Base-by-base conservation (phyloP, 2,113 vertebrate species). In the Tapirus terrestris region DNA sequence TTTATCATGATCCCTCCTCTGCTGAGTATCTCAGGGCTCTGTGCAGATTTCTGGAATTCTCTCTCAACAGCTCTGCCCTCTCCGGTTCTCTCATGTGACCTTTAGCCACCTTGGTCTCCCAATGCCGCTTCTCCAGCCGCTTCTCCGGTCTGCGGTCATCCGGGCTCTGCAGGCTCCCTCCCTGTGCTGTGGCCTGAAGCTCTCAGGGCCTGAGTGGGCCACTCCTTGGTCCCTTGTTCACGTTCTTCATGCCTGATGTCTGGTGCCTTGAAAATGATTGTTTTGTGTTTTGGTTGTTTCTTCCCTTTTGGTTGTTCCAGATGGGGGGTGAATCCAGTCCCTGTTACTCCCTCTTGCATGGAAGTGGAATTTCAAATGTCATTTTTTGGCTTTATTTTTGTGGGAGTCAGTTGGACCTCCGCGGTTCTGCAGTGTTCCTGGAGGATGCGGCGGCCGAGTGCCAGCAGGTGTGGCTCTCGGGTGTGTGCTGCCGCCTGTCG, bases 371-470 rank as follows among this genome's bases (percentile, higher is more conserved):
- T 45, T 81, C 63, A 31, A 2, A 60, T 48, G 51, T 58, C 9
- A n/a, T 18, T 23, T 53, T 61, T 39, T 90, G 39, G 33, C 61
- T 23, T 90, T 27, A 10, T n/a, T 10, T 90, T 29, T 1, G 13
- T 17, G n/a, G 61, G 27, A 53, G 33, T 31, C 61, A 29, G 85
- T 31, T 39, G 25, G 77, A 25, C 8, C 13, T 31, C 39, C 2
- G 3, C 2, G 0, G 58, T 29, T 25, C 72, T 51, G 36, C 13
- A 10, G 29, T 1, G 5, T 39, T 27, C 56, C 61, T 56, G 23
- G n/a, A 39, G 12, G 39, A 5, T 1, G 9, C 3, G 31, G n/a
- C 16, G 16, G 51, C 53, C 1, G 4, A 27, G 4, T 2, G n/a
- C 23, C 63, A 12, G 43, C 5, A 23, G 80, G 16, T 33, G 68